A percentile compares a stretch with the other conserved stretches of the same genome.
phyloP scores from a whole-genome alignment of 2,113 vertebrate species.

The Hemiprocne comata region DNA sequence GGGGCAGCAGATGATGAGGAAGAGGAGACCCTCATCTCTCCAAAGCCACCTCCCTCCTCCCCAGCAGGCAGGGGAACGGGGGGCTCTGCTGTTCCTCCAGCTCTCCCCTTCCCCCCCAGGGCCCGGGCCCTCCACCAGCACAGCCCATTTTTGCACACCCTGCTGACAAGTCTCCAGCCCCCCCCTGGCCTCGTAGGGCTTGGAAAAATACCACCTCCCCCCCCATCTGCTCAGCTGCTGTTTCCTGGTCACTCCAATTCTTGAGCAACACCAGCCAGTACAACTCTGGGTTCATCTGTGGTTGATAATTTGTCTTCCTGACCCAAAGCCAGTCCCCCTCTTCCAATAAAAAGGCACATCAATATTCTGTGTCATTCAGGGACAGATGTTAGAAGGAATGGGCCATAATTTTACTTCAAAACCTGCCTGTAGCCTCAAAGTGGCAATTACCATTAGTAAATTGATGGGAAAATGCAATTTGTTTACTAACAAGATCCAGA shows the following conservation, averaged over 20 bases:
- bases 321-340: background rate
- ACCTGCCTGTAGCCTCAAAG: conserved; percentile 38
- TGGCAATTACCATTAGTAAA: conserved; percentile 58
- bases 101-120: background rate
- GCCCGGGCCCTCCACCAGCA: background rate
- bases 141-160: background rate
- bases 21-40: background rate
- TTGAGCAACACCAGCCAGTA: background rate
- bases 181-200: background rate
- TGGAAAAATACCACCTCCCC: background rate
- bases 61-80: background rate
- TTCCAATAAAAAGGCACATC: background rate
- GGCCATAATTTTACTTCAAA: conserved; percentile 34
- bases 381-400: conserved; percentile 34
- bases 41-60: background rate
- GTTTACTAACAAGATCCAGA: conserved; percentile 60
- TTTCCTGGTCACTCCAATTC: background rate
- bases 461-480: conserved; percentile 39
- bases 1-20: background rate
- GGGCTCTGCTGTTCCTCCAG: background rate
- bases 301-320: background rate
- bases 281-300: background rate
- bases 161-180: background rate
- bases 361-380: conserved; percentile 7
- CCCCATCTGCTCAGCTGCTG: fast-evolving